These are phyloP conservation scores for Chiloscyllium plagiosum DNA, from an alignment of 2,113 vertebrate species.

Conservation along the genomic window DNA sequence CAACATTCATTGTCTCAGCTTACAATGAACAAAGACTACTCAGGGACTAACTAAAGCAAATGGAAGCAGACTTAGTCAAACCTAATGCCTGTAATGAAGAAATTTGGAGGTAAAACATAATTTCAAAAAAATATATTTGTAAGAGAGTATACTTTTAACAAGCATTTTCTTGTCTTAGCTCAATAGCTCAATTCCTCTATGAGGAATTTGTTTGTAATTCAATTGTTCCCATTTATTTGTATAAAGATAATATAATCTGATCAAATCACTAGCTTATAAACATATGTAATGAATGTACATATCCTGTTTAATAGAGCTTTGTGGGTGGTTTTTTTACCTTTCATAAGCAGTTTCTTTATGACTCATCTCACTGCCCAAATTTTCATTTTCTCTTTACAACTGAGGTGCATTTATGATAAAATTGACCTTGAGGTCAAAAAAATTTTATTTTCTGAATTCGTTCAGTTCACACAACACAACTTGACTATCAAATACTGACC, in stretches of 20 bases:
- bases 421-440: conserved; percentile 15
- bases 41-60: not conserved
- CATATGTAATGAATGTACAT: not conserved
- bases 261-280: not conserved
- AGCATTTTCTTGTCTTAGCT: not conserved
- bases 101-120: not conserved
- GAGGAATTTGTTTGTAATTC: not conserved
- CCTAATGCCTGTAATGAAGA: not conserved
- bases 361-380: not conserved
- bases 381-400: not conserved
- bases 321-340: conserved; percentile 14
- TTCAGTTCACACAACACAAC: not conserved
- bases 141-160: not conserved
- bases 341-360: conserved; percentile 14
- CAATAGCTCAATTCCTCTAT: not conserved
- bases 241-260: not conserved
- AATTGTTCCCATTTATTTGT: not conserved
- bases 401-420: conserved; percentile 24
- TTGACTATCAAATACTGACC: not conserved
- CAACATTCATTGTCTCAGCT: not conserved
- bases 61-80: not conserved
- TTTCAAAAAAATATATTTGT: not conserved
- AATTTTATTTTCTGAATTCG: not conserved
- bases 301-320: not conserved
- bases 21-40: not conserved